A percentile compares a stretch with the other conserved stretches of the same genome.
These are phyloP conservation scores for Epizoanthus stellaris DNA, from an alignment of 92 coral and sea anemone genomes.

Conservation along the genomic window DNA sequence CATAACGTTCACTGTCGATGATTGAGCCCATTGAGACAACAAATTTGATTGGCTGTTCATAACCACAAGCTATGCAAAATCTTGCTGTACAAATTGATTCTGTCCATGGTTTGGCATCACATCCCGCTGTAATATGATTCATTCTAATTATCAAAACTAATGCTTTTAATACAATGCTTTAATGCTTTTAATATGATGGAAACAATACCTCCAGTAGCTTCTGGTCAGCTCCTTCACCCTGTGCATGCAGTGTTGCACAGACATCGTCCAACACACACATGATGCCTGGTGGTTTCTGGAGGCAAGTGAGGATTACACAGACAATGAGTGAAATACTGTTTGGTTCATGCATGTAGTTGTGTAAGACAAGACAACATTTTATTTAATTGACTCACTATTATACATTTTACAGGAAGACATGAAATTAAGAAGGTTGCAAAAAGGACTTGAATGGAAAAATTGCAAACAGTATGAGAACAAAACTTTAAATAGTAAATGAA, in stretches of 20 bases:
- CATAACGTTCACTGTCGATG: no score
- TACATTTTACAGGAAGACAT: no score
- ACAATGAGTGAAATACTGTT: neutral
- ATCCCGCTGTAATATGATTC: neutral
- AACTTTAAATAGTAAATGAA: no score
- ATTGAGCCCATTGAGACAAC: no score
- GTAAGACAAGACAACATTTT: neutral
- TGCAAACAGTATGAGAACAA: no score
- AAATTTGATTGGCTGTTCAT: no score
- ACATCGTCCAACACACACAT: constrained; percentile 99
- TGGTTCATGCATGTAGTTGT: neutral
- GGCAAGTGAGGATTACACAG: neutral
- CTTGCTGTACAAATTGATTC: no score
- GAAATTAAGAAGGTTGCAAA: no score
- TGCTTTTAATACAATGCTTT: neutral
- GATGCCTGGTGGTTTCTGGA: constrained; percentile 94
- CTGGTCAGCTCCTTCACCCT: constrained; percentile 97
- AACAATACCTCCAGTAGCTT: constrained; percentile 85
- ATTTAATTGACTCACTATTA: no score
- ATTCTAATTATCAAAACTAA: neutral
- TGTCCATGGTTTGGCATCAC: no score
- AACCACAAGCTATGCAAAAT: no score
- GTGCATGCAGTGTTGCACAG: constrained; percentile 99
- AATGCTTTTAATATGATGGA: neutral
- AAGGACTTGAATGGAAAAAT: no score